phyloP scores from a whole-genome alignment of 1,140 invertebrate genomes.

The Lepidurus couesii region DNA sequence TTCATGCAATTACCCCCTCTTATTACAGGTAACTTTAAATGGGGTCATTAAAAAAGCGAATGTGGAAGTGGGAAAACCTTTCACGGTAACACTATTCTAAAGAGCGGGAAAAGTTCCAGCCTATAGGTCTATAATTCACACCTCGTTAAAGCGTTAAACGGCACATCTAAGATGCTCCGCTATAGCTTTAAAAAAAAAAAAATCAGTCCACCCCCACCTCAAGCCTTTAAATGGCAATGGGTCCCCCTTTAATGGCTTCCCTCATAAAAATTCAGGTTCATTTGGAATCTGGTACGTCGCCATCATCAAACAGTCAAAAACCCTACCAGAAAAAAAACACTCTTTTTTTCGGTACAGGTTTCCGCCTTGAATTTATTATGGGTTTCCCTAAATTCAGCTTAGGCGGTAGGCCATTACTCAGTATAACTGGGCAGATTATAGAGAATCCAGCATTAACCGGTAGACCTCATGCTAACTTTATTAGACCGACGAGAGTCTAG shows the following conservation, averaged over 20 bases:
- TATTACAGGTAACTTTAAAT: neutral
- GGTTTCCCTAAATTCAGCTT: constrained; percentile 2
- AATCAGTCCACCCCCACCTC: neutral
- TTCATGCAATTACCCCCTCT: no score
- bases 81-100: neutral
- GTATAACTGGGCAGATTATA: neutral
- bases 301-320: neutral
- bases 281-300: constrained; percentile 15
- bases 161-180: neutral
- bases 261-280: constrained; percentile 2
- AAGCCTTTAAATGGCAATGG: neutral
- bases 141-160: neutral
- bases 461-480: neutral
- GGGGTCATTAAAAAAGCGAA: neutral
- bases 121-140: neutral
- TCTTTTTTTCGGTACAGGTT: neutral
- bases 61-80: neutral
- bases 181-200: neutral
- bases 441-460: neutral
- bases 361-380: constrained; percentile 7
- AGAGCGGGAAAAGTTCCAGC: neutral
- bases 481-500: neutral
- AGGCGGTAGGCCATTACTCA: neutral
- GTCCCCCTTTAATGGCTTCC: neutral
- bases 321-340: neutral